Percentiles rank a stretch among this genome's conserved stretches.
Conservation (phyloP, 2,797 vertebrate genomes). For the Podarcis siculus region DNA sequence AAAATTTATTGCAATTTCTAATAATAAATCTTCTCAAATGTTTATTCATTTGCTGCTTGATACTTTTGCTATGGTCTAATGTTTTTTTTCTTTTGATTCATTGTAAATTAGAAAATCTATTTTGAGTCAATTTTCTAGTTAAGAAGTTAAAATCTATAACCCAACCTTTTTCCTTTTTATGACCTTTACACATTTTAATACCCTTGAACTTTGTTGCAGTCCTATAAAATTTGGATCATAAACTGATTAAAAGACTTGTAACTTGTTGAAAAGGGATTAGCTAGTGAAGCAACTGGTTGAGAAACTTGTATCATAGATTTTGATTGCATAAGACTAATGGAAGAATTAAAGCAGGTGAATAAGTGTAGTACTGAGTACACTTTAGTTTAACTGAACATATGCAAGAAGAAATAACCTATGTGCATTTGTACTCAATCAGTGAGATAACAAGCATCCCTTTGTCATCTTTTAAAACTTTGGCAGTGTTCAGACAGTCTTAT, state of each 20-base stretch:
- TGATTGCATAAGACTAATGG: slow-evolving; percentile 23
- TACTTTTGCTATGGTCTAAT: slow-evolving; percentile 97
- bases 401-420: slow-evolving; percentile 30
- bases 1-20: slow-evolving; percentile 96
- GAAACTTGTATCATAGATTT: background rate
- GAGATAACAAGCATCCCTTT: slow-evolving; percentile 26
- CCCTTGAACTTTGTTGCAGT: slow-evolving; percentile 82
- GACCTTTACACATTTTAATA: slow-evolving; percentile 83
- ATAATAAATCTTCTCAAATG: slow-evolving; percentile 98
- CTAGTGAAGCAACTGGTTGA: slow-evolving; percentile 56
- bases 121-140: slow-evolving; percentile 97
- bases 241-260: slow-evolving; percentile 77
- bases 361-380: background rate
- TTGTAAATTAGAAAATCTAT: slow-evolving; percentile 99
- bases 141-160: slow-evolving; percentile 92
- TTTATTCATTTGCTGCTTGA: slow-evolving; percentile 99
- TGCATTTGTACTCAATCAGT: slow-evolving; percentile 33
- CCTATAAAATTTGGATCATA: slow-evolving; percentile 76
- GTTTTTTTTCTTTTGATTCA: slow-evolving; percentile 92
- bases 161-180: slow-evolving; percentile 74
- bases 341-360: slow-evolving; percentile 17
- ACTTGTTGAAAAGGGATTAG: slow-evolving; percentile 70
- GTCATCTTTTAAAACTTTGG: slow-evolving; percentile 24
- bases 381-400: slow-evolving; percentile 23
- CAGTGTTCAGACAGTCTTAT: background rate